Evolutionary conservation across 2,113 vertebrate genomes (phyloP), one percentile per base, ranked within the genome.

Genomic region (Neopipo cinnamomea): DNA sequence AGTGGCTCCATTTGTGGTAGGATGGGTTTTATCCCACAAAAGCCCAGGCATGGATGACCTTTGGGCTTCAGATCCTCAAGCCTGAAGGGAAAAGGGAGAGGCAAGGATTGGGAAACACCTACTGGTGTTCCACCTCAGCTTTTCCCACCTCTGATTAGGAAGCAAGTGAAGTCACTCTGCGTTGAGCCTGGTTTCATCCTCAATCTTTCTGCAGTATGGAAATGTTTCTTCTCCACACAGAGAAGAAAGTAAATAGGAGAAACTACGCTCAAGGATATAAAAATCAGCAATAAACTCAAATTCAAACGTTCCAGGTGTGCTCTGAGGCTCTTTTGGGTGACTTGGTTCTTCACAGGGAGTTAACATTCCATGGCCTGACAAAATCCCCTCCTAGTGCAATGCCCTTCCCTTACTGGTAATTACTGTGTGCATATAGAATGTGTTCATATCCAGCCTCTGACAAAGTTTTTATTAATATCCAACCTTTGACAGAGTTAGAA

Each of bases 401-500:
- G 2, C 4, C 70, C 42, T 46, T 52, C n/a, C 33, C 33, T 46
- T 18, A 33, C 24, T 59, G 56, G 44, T 22, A 42, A 62, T 9
- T 73, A 16, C 10, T 6, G 9, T 8, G 11, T 42, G 13, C 20
- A 5, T 15, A 19, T 5, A n/a, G 1, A 72, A 17, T 0, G 2
- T 10, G 55, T 67, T 41, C 47, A 74, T 6, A 61, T 13, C 35
- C 24, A 73, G 16, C 22, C 28, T 85, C 59, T 63, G 22, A 30
- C 23, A 24, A n/a, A 90, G 20, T 21, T 53, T 5, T 11, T 12
- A 33, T 55, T 37, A 46, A 80, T 7, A 66, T 2, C 27, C 17
- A 70, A 10, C 15, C 14, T 73, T 70, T 50, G 12, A 49, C 24
- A 39, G 52, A 91, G 20, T 16, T 65, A 56, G 21, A 77, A 31